Evolutionary conservation across 2,113 vertebrate genomes (phyloP).

Genomic region (Riparia riparia): DNA sequence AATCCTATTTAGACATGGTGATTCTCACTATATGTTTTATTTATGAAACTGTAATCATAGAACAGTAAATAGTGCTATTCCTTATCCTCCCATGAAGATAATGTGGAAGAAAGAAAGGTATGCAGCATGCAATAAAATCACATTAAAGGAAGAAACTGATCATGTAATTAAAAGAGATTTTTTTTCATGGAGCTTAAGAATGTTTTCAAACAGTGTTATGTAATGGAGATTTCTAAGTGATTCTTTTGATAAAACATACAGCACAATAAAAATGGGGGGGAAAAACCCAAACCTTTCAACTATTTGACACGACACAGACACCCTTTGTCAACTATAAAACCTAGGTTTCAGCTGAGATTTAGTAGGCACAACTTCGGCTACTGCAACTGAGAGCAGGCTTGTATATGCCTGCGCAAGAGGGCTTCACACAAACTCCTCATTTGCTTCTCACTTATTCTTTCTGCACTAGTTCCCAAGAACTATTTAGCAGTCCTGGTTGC

Average conservation of each 20-base stretch:
- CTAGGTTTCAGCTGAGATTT: neutral
- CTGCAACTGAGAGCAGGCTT: neutral
- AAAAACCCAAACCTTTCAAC: neutral
- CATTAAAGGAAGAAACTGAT: neutral
- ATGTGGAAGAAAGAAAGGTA: neutral
- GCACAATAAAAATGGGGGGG: neutral
- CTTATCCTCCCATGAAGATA: neutral
- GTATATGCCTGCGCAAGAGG: neutral
- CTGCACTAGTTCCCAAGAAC: neutral
- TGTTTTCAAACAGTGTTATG: neutral
- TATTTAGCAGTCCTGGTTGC: neutral
- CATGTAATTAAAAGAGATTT: neutral
- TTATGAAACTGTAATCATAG: conserved; percentile 9
- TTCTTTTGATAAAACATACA: neutral
- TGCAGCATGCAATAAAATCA: neutral
- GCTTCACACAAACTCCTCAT: neutral
- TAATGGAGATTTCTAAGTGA: neutral
- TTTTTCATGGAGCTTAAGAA: neutral
- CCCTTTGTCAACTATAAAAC: neutral
- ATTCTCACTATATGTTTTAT: conserved; percentile 1
- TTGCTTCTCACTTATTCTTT: neutral
- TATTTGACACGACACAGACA: neutral
- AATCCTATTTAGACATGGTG: neutral
- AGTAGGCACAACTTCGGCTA: neutral
- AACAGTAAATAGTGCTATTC: neutral